These are phyloP conservation scores for Arctia plantaginis DNA, from an alignment of 2,888 invertebrate species.

Conservation along the genomic window DNA sequence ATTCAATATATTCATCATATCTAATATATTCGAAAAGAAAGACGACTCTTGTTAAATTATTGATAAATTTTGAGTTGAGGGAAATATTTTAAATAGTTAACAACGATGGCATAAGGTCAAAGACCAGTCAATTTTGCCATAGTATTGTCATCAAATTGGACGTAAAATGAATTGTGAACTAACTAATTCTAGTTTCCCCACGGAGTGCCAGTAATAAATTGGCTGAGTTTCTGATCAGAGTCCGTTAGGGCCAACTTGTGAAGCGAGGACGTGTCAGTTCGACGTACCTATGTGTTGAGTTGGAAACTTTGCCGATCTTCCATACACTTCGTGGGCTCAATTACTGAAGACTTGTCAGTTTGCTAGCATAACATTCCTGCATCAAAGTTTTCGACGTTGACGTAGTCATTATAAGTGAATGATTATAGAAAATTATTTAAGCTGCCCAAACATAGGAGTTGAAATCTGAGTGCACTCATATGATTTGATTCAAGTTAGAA, in stretches of 20 bases:
- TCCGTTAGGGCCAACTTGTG: slow-evolving; percentile 57
- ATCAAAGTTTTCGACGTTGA: slow-evolving; percentile 28
- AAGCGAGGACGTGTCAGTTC: slow-evolving; percentile 56
- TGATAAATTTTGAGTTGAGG: not conserved
- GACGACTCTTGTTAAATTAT: not conserved
- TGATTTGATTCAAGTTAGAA: not conserved
- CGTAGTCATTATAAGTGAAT: slow-evolving; percentile 4
- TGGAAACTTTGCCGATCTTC: slow-evolving; percentile 60
- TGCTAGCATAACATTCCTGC: slow-evolving; percentile 30
- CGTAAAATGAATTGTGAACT: slow-evolving; percentile 50
- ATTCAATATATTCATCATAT: too few species aligned
- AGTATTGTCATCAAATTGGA: slow-evolving; percentile 20
- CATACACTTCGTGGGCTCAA: slow-evolving; percentile 58
- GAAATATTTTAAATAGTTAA: not conserved
- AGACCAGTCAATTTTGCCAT: slow-evolving; percentile 8
- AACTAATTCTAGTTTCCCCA: slow-evolving; percentile 60
- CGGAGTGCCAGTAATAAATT: slow-evolving; percentile 65
- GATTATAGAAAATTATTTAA: too few species aligned
- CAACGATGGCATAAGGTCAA: not conserved
- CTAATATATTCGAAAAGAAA: not conserved
- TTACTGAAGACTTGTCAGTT: slow-evolving; percentile 52
- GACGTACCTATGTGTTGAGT: slow-evolving; percentile 56
- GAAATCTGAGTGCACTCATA: not conserved
- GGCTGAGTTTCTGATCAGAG: slow-evolving; percentile 65
- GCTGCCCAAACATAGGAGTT: not conserved